Base-by-base conservation (phyloP, 2,113 vertebrate species). In the Clupea harengus region DNA sequence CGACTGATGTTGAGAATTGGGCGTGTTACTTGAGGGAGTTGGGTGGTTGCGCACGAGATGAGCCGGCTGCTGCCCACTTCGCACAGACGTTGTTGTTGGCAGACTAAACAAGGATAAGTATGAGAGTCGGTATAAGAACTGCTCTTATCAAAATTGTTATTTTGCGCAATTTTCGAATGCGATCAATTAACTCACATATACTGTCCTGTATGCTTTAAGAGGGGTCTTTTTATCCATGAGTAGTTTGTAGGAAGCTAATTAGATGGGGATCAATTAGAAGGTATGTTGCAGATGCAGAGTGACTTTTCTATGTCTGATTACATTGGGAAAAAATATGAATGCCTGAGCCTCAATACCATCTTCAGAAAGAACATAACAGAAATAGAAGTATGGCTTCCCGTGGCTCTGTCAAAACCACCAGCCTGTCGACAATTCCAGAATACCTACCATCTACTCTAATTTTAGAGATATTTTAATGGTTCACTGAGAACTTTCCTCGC, bases 11-110 rank as follows among this genome's bases (percentile, higher is more conserved):
- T 80, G 80, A 85, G 85, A 86, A 85, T 84, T 49, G 91, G 92
- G 92, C 89, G 92, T 92, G 90, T 91, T 90, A 88, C 84, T 85
- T 44, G 85, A 81, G 84, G 86, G 88, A 67, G 88, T 72, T 82
- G 83, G 84, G 87, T 20, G 83, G 91, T 85, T 88, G 89, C 86
- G 83, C 82, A 85, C 83, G 86, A 84, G 78, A 90, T 83, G 88
- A 46, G 64, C 15, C 6, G 39, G 39, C 39, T 39, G 52, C 18
- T 45, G 64, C 25, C 25, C 11, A 32, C 64, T 72, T 72, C 64
- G 32, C n/a, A 72, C 64, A 28, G 57, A n/a, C 57, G 20, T 13
- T 57, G 60, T 67, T 60, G 54, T 1, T 67, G 60, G 11, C 10
- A 28, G 60, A 28, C 60, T 0, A 2, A 67, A 25, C 20, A 67